phyloP scores from a whole-genome alignment of 2,797 vertebrate species.

The Xenentodon cancila region DNA sequence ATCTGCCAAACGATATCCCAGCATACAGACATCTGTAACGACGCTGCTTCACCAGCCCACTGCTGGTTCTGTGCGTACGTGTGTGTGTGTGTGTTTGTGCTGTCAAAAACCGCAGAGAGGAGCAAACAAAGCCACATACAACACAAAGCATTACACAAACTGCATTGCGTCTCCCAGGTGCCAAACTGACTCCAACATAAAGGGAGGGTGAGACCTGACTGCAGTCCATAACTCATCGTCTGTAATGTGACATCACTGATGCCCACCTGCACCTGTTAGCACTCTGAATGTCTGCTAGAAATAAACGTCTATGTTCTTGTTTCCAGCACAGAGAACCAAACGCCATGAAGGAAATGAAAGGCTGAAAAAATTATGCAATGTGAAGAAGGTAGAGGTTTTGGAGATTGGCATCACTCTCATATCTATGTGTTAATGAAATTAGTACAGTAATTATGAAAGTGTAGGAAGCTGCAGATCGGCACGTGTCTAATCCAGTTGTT shows the following conservation, averaged over 20 bases:
- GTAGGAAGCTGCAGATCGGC: too few species aligned
- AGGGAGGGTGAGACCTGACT: conserved; percentile 36
- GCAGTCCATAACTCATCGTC: conserved; percentile 66
- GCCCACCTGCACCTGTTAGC: conserved; percentile 59
- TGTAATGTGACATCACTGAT: conserved; percentile 40
- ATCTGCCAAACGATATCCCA: conserved; percentile 44
- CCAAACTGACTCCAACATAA: conserved; percentile 47
- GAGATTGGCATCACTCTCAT: neutral
- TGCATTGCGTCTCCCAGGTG: conserved; percentile 45
- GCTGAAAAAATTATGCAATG: neutral
- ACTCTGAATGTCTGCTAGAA: conserved; percentile 25
- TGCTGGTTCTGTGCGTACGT: conserved; percentile 23
- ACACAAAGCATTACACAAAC: conserved; percentile 55
- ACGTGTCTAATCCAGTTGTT: too few species aligned
- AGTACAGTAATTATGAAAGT: neutral
- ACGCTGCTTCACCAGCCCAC: conserved; percentile 33
- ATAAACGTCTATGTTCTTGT: conserved; percentile 9
- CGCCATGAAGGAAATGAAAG: conserved; percentile 8
- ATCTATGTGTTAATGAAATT: neutral
- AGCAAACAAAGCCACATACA: conserved; percentile 57
- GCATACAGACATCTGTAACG: conserved; percentile 36
- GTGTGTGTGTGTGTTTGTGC: conserved; percentile 10
- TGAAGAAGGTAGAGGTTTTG: neutral
- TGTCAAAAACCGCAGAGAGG: conserved; percentile 39
- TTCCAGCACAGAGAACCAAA: conserved; percentile 17